Percentiles rank a stretch among this genome's conserved stretches.
These are phyloP conservation scores for Anthoptus insignis DNA, from an alignment of 2,888 invertebrate species.

Conservation along the genomic window DNA sequence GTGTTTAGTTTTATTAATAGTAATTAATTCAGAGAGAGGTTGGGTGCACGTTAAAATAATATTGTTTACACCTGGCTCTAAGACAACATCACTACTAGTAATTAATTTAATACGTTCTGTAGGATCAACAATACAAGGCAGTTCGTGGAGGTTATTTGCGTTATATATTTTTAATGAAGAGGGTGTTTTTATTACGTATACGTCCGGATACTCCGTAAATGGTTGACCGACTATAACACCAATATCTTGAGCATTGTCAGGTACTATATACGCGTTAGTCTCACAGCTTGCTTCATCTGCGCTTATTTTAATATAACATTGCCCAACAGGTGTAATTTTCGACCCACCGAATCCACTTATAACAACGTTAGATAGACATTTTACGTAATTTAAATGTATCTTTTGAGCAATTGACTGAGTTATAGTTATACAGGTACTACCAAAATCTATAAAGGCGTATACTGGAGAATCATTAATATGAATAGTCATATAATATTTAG, in stretches of 20 bases:
- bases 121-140: not conserved
- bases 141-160: not conserved
- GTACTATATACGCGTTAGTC: not conserved
- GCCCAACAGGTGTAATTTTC: not conserved
- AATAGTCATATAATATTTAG: constrained; percentile 1
- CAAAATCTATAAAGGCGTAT: not conserved
- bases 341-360: not conserved
- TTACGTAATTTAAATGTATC: not conserved
- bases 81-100: not conserved
- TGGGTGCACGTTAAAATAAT: not conserved
- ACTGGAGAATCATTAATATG: not conserved
- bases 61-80: not conserved
- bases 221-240: constrained; percentile 1
- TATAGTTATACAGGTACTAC: not conserved
- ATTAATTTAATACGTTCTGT: not conserved
- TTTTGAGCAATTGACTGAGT: not conserved
- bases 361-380: not conserved
- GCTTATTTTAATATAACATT: not conserved
- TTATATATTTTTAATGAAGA: not conserved
- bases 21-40: not conserved
- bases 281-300: not conserved
- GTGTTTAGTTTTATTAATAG: not conserved
- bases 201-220: not conserved
- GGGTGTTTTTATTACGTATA: constrained; percentile 7
- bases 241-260: not conserved